A percentile compares a stretch with the other conserved stretches of the same genome.
These are phyloP conservation scores for Rhagoletis pomonella DNA, from an alignment of 1,140 invertebrate genomes.

Conservation along the genomic window DNA sequence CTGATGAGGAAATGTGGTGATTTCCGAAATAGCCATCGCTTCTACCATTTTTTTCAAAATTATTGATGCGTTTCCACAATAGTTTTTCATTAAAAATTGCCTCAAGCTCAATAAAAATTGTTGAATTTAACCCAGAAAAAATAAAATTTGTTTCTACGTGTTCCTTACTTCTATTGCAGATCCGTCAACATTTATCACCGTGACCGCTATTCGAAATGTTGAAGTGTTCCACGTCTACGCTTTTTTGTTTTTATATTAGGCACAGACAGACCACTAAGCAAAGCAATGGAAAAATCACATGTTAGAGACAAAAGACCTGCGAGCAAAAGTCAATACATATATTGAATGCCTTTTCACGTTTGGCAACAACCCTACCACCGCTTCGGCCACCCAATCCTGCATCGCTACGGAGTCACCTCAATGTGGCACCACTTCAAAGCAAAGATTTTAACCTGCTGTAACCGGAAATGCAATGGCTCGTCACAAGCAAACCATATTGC, in stretches of 20 bases:
- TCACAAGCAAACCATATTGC: constrained; percentile 52
- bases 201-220: not conserved
- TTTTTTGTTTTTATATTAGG: not conserved
- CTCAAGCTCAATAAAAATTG: too few relatives aligned
- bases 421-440: constrained; percentile 43
- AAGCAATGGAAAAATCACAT: not conserved
- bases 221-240: not conserved
- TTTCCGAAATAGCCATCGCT: too few relatives aligned
- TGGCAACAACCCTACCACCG: not conserved
- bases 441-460: not conserved
- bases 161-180: not conserved
- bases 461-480: constrained; percentile 59
- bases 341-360: not conserved
- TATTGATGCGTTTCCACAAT: too few relatives aligned
- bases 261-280: not conserved
- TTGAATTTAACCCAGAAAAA: too few relatives aligned
- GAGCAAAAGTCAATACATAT: not conserved
- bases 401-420: not conserved
- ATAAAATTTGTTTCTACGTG: too few relatives aligned
- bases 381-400: not conserved
- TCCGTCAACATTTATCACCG: not conserved
- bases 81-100: too few relatives aligned
- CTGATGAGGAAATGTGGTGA: too few relatives aligned
- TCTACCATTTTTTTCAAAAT: too few relatives aligned
- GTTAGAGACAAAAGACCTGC: not conserved